Percentiles rank a stretch among this genome's conserved stretches.
These are phyloP conservation scores for Knipowitschia caucasica DNA, from an alignment of 2,797 vertebrate genomes.

Conservation along the genomic window DNA sequence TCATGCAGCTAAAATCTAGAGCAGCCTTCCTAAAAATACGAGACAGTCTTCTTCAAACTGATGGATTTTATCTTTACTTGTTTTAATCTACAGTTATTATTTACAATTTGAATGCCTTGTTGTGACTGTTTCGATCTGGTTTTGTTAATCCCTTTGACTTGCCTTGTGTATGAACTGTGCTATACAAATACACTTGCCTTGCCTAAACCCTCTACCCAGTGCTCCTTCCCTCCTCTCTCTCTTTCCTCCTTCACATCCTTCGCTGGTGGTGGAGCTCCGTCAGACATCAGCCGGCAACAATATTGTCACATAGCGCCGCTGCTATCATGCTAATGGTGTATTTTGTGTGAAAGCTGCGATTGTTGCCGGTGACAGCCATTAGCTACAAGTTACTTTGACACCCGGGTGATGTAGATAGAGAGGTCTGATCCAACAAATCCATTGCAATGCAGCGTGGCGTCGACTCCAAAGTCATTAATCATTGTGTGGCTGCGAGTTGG, in stretches of 20 bases:
- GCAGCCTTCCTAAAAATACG: too few species aligned
- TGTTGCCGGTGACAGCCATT: conserved; percentile 45
- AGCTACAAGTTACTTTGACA: conserved; percentile 42
- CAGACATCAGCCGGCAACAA: conserved; percentile 34
- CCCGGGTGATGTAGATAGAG: conserved; percentile 41
- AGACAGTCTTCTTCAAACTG: too few species aligned
- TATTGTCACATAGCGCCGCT: conserved; percentile 18
- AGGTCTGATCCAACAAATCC: conserved; percentile 38
- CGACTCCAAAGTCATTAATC: conserved; percentile 50
- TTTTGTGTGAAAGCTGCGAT: conserved; percentile 20
- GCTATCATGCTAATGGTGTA: conserved; percentile 43
- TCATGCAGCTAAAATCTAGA: too few species aligned
- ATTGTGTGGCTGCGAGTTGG: conserved; percentile 46
- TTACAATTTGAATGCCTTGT: too few species aligned
- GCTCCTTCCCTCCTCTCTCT: neutral
- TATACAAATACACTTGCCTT: neutral
- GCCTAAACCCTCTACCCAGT: neutral
- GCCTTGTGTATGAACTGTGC: too few species aligned
- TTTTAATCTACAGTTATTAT: too few species aligned
- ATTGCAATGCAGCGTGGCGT: conserved; percentile 25
- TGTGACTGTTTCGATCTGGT: too few species aligned
- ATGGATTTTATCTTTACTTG: too few species aligned
- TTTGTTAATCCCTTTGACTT: too few species aligned
- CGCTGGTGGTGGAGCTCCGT: neutral
- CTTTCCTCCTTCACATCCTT: neutral